Base-by-base conservation (phyloP, 2,113 vertebrate species). In the Indicator maculatus region DNA sequence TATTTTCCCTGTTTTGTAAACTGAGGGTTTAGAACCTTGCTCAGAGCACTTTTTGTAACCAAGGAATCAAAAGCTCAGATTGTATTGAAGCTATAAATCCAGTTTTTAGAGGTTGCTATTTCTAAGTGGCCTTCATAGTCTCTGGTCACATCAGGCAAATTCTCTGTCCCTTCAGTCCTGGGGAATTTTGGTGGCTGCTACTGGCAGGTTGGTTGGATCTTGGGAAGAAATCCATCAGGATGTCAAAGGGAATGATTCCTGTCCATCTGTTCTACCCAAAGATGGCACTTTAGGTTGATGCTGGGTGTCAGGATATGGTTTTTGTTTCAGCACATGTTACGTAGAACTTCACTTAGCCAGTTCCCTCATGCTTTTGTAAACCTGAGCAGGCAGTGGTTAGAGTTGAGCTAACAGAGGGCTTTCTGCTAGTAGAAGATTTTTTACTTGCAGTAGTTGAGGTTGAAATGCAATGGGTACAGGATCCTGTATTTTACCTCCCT, bases 21-120 rank as follows among this genome's bases (percentile, higher is more conserved):
- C 69, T 53, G 78, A 90, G 83, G 20, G 55, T 79, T 86, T 77
- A 74, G 38, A 93, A 76, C 67, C 44, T 95, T 93, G 53, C 73
- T 96, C 69, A 15, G 95, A 93, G 94, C 86, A 93, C 93, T 97
- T 96, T 95, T 95, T 86, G 30, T 87, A 92, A 93, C 71, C 8
- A 33, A 94, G 77, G 69, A 93, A 41, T 92, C 60, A 67, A 72
- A 94, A 93, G 77, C 76, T 83, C 86, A 52, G 75, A 93, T 82
- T 50, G 17, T 18, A 50, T 72, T 75, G 88, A 61, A 88, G 55
- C 39, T 36, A 20, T 30, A 53, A 30, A 71, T 61, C 45, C 31
- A 3, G 20, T 77, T 93, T 47, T 61, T 55, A n/a, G 9, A 85
- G 67, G 17, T 21, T 0, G 4, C 18, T 82, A 12, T 86, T 89